phyloP scores from a whole-genome alignment of 2,797 vertebrate species.

The Dallia pectoralis region DNA sequence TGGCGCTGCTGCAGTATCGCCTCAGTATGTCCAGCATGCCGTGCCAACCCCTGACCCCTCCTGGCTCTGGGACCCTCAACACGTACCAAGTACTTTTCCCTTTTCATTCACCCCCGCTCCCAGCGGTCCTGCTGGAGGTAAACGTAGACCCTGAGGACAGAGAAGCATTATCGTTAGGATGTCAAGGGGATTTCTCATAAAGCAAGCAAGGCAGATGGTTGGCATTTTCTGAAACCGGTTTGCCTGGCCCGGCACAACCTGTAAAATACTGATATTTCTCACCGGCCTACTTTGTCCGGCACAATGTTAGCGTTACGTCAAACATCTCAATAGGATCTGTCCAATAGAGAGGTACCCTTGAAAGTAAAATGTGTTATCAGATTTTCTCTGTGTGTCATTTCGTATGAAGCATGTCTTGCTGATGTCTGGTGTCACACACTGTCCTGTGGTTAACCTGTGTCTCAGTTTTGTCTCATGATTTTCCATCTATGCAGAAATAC shows the following conservation, averaged over 20 bases:
- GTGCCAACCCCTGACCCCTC: conserved; percentile 85
- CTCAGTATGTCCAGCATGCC: conserved; percentile 97
- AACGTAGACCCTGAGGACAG: conserved; percentile 27
- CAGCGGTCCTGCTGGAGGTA: conserved; percentile 71
- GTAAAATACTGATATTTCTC: neutral
- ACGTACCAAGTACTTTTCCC: conserved; percentile 97
- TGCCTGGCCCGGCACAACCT: neutral
- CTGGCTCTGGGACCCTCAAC: conserved; percentile 94
- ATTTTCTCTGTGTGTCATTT: conserved; percentile 15
- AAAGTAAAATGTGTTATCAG: conserved; percentile 26
- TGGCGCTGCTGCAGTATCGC: conserved; percentile 97
- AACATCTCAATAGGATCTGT: neutral
- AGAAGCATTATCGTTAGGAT: neutral
- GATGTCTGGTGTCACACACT: conserved; percentile 24
- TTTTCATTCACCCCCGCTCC: conserved; percentile 75
- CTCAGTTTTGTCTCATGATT: conserved; percentile 11
- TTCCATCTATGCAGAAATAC: conserved; percentile 37
- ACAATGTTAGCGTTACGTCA: neutral
- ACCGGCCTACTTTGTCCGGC: neutral
- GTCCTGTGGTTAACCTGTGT: conserved; percentile 24
- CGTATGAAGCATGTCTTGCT: conserved; percentile 37
- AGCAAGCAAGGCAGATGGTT: neutral
- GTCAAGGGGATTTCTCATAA: conserved; percentile 5
- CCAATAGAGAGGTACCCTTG: conserved; percentile 63
- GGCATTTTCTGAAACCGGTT: neutral